phyloP scores from a whole-genome alignment of 2,888 invertebrate genomes.

The Ectobius pallidus region DNA sequence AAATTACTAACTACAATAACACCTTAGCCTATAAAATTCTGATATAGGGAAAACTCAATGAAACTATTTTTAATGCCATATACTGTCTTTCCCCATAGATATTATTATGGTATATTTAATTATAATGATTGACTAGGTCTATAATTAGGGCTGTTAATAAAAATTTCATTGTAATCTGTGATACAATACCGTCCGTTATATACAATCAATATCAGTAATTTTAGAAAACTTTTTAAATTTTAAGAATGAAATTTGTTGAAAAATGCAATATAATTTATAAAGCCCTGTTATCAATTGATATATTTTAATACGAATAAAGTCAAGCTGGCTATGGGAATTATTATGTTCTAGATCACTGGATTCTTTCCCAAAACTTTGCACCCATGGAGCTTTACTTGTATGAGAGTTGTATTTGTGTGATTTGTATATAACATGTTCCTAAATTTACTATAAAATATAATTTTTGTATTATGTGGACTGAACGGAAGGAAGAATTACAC shows the following conservation, averaged over 20 bases:
- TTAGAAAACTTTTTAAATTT: neutral
- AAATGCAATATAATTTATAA: too few relatives aligned
- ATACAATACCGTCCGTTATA: conserved; percentile 28
- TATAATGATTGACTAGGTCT: too few relatives aligned
- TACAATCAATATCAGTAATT: neutral
- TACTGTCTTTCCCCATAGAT: too few relatives aligned
- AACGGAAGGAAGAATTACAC: neutral
- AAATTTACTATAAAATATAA: neutral
- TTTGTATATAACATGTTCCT: neutral
- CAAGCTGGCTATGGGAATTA: neutral
- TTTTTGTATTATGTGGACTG: neutral
- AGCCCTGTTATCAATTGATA: too few relatives aligned
- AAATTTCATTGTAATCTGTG: conserved; percentile 17
- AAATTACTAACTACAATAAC: too few relatives aligned
- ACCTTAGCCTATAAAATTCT: too few relatives aligned
- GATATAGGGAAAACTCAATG: too few relatives aligned
- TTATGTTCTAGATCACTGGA: too few relatives aligned
- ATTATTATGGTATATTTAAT: too few relatives aligned
- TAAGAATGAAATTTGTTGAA: neutral
- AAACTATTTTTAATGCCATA: too few relatives aligned
- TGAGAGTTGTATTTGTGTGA: neutral
- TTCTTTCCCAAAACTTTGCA: neutral
- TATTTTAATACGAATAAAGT: conserved; percentile 21
- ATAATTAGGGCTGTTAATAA: too few relatives aligned
- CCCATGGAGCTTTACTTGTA: neutral